These are phyloP conservation scores for Henricia sp. DNA, from an alignment of 53 echinoderm and acorn worm genomes.

Conservation along the genomic window DNA sequence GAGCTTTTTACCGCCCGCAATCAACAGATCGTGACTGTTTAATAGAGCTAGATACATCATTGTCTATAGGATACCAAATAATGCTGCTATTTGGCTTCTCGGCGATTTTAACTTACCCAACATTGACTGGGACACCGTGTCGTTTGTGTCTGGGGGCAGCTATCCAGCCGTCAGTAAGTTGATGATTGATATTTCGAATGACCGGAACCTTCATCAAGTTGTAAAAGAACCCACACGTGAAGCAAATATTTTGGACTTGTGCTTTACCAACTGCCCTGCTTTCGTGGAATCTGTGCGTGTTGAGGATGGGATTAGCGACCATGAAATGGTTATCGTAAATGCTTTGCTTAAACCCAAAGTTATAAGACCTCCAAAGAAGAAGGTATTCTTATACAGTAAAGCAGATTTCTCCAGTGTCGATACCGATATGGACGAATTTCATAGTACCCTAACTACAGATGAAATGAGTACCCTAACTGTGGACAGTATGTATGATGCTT, in stretches of 20 bases:
- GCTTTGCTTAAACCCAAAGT: neutral
- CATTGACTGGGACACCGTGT: neutral
- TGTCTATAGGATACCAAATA: neutral
- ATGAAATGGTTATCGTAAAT: neutral
- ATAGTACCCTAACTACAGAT: neutral
- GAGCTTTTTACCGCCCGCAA: constrained; percentile 27
- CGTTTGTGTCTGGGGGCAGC: neutral
- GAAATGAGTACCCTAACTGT: neutral
- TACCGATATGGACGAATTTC: neutral
- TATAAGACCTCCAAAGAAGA: neutral
- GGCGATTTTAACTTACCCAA: constrained; percentile 34
- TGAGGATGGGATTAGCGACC: neutral
- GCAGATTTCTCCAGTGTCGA: neutral
- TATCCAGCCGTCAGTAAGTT: neutral
- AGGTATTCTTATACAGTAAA: neutral
- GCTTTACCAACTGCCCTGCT: constrained; percentile 6
- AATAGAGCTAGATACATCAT: constrained; percentile 13
- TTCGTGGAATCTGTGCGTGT: neutral
- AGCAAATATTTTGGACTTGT: neutral
- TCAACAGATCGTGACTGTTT: neutral
- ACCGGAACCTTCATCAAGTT: constrained; percentile 26
- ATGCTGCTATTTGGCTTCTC: constrained; percentile 6
- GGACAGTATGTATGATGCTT: neutral
- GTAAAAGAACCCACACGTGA: constrained; percentile 12
- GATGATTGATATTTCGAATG: constrained; percentile 26